A percentile compares a stretch with the other conserved stretches of the same genome.
Conservation (phyloP, 2,797 vertebrate species). For the Phoeniculus purpureus region DNA sequence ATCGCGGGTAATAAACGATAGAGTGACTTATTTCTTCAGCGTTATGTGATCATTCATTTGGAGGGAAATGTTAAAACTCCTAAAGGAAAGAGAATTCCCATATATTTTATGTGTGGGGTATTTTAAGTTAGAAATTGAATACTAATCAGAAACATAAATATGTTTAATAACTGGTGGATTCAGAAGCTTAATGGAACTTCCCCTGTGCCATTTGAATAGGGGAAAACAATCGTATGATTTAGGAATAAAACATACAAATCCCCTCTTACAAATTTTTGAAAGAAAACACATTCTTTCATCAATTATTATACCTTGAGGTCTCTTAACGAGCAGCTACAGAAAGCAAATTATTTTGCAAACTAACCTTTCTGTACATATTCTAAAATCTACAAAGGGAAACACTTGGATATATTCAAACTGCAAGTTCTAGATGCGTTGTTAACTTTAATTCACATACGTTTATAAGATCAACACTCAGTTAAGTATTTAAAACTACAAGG, state of each 20-base stretch:
- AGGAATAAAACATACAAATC: not conserved
- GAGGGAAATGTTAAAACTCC: not conserved
- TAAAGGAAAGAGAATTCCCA: not conserved
- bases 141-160: not conserved
- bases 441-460: slow-evolving; percentile 15
- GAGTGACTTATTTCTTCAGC: not conserved
- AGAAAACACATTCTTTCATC: not conserved
- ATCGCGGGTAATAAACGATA: not conserved
- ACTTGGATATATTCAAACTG: not conserved
- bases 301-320: not conserved
- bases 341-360: not conserved
- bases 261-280: not conserved
- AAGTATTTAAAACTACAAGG: slow-evolving; percentile 20
- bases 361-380: not conserved
- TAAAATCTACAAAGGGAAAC: not conserved
- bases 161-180: not conserved
- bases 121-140: not conserved
- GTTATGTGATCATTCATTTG: not conserved
- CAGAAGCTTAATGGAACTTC: not conserved
- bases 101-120: not conserved
- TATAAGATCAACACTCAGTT: slow-evolving; percentile 9
- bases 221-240: not conserved
- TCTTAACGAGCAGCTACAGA: not conserved
- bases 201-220: not conserved
- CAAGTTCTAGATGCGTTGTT: not conserved